Base-by-base conservation (phyloP, 2,113 vertebrate species). In the Megaleporinus macrocephalus region DNA sequence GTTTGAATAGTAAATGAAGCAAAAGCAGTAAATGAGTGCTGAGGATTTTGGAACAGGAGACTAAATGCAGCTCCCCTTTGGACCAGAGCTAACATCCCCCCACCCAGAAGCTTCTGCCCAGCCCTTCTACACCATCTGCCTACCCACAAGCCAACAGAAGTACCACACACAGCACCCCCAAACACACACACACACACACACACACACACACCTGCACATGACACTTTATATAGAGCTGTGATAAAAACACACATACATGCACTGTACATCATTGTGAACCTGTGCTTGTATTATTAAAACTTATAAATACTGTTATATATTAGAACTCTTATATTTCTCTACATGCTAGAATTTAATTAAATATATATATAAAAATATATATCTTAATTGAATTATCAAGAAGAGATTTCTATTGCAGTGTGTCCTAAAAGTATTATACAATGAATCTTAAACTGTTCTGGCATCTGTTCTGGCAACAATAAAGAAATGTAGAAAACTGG, bases 91-190 rank as follows among this genome's bases (percentile, higher is more conserved):
- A 14, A 70, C 62, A 57, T 65, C 68, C 68, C n/a, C 29, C 53
- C 57, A 44, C 66, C 65, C 61, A 77, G 44, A 79, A 44, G 66
- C 75, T 65, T 89, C 63, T 65, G 41, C 29, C 57, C 24, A 70
- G 55, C 51, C 73, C 90, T 90, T 89, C 90, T 78, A 76, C 83
- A 90, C 93, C 93, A 95, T 95, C 93, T 95, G 93, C 91, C 80
- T 87, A 89, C 89, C 89, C 89, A 91, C 92, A 93, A 62, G 93
- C 91, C 91, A 91, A 89, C 91, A 87, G 89, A 86, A 91, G 88
- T 87, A 88, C 53, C 81, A 87, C 71, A 36, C 92, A 88, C 86
- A 86, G 88, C 10, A 9, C n/a, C n/a, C n/a, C n/a, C n/a, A n/a
- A n/a, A n/a, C n/a, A n/a, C n/a, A n/a, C n/a, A n/a, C 33, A 36